Evolutionary conservation across 2,113 vertebrate species (phyloP).

Genomic region (Mesocricetus auratus): DNA sequence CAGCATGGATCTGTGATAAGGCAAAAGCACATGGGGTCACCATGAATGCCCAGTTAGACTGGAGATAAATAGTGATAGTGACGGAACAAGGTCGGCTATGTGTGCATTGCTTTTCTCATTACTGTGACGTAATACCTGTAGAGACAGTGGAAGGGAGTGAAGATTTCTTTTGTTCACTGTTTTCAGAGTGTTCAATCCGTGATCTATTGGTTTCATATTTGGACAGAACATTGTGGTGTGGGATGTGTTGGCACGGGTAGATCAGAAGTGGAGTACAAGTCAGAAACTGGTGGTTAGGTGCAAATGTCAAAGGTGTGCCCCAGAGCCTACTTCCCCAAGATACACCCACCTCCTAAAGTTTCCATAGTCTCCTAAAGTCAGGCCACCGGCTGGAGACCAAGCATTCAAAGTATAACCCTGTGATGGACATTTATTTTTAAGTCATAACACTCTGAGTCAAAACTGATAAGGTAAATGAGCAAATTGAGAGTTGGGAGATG

Average conservation of each 20-base stretch:
- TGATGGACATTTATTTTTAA: not conserved
- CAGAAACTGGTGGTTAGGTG: not conserved
- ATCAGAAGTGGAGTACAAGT: not conserved
- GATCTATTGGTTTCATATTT: not conserved
- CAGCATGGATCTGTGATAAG: not conserved
- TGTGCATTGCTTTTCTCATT: not conserved
- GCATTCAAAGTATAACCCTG: not conserved
- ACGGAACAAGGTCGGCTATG: not conserved
- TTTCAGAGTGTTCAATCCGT: not conserved
- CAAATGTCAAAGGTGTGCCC: not conserved
- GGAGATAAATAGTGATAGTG: not conserved
- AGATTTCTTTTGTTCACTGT: not conserved
- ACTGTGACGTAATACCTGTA: not conserved
- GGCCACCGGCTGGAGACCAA: not conserved
- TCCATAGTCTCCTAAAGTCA: not conserved
- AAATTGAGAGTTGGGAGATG: not conserved
- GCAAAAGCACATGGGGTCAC: not conserved
- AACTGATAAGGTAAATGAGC: not conserved
- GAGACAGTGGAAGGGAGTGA: not conserved
- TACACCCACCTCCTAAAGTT: not conserved
- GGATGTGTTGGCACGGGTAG: not conserved
- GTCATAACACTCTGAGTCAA: not conserved
- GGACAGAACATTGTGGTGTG: not conserved
- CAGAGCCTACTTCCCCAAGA: not conserved
- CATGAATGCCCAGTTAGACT: not conserved